Evolutionary conservation across 23 tunicate species (phyloP).

Genomic region (Styela clava): DNA sequence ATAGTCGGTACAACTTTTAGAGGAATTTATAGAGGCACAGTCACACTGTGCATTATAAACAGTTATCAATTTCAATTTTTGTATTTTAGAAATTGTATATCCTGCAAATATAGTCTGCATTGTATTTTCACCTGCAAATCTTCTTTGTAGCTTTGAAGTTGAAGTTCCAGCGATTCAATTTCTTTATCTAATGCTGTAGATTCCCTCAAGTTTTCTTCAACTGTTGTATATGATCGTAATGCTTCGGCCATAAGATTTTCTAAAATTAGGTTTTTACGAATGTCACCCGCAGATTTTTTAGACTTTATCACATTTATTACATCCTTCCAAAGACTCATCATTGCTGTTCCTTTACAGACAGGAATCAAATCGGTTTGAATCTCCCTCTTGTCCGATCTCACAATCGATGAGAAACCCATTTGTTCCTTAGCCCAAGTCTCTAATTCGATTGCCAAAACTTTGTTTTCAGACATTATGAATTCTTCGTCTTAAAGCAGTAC

Average conservation of each 20-base stretch:
- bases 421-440: neutral
- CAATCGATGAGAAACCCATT: neutral
- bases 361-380: neutral
- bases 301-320: neutral
- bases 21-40: no score
- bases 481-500: no score
- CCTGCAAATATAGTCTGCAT: no score
- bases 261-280: neutral
- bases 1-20: no score
- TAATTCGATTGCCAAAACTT: neutral
- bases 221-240: no score
- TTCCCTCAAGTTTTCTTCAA: neutral
- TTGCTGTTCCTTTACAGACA: neutral
- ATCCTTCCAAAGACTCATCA: neutral
- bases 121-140: constrained; percentile 2
- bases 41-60: no score
- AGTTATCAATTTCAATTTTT: no score
- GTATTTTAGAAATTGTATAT: no score
- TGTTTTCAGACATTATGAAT: neutral
- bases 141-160: neutral
- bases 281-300: neutral
- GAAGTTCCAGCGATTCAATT: neutral
- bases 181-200: neutral
- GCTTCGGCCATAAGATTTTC: neutral
- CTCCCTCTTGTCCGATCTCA: neutral